A percentile compares a stretch with the other conserved stretches of the same genome.
Evolutionary conservation across 1,140 invertebrate species (phyloP).

Genomic region (Piezodorus guildinii): DNA sequence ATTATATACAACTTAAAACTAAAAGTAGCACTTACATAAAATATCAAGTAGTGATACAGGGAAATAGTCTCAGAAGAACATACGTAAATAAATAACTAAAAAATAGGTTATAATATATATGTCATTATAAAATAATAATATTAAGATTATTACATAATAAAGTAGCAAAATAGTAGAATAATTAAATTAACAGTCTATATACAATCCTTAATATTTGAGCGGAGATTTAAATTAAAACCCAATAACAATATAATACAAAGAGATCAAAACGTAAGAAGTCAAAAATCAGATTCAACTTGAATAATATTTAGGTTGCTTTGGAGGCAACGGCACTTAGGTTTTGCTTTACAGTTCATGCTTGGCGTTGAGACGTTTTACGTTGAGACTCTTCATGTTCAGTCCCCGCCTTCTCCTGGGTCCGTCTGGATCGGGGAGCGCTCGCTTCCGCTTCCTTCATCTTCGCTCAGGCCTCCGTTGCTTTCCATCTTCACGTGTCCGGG

Average conservation of each 20-base stretch:
- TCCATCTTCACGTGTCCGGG: conserved; percentile 1
- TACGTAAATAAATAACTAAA: conserved; percentile 4
- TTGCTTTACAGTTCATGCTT: not conserved
- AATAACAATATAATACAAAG: not conserved
- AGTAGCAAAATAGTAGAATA: not conserved
- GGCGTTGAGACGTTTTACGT: not conserved
- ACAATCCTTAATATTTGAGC: not conserved
- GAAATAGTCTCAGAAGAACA: not conserved
- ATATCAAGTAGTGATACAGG: not conserved
- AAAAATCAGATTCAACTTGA: not conserved
- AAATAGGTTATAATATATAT: not conserved
- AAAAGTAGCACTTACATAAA: not conserved
- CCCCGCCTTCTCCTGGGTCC: not conserved
- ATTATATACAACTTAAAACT: conserved; percentile 2
- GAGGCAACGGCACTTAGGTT: not conserved
- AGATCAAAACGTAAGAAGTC: not conserved
- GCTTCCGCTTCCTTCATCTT: not conserved
- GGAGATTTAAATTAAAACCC: conserved; percentile 4
- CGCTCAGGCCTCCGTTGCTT: conserved; percentile 1
- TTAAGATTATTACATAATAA: too few species aligned
- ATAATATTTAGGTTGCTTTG: not conserved
- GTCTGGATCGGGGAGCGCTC: not conserved
- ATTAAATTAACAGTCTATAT: conserved; percentile 9
- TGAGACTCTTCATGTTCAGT: not conserved
- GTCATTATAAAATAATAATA: not conserved